Conservation (phyloP, 2,888 invertebrate genomes). For the Drosophila pseudotakahashii region DNA sequence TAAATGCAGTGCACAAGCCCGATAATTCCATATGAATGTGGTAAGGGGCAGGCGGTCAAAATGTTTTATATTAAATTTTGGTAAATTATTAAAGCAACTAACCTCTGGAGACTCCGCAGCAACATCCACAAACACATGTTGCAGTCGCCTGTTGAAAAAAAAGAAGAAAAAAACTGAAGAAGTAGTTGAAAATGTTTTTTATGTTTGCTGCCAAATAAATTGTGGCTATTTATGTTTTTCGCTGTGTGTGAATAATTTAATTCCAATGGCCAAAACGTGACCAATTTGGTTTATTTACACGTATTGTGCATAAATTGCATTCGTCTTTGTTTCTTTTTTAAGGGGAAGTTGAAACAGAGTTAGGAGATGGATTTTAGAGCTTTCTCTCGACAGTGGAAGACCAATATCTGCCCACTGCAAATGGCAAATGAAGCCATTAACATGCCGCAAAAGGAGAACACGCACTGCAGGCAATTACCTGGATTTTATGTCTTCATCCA, state of each 20-base stretch:
- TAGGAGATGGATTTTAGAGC: constrained; percentile 1
- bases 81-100: constrained; percentile 38
- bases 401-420: constrained; percentile 31
- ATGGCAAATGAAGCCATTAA: constrained; percentile 57
- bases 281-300: constrained; percentile 85
- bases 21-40: constrained; percentile 33
- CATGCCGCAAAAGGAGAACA: constrained; percentile 57
- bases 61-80: constrained; percentile 66
- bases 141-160: constrained; percentile 8
- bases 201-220: constrained; percentile 63
- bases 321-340: constrained; percentile 2
- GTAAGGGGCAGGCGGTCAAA: constrained; percentile 53
- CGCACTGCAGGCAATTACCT: constrained; percentile 53
- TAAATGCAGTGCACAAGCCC: not conserved
- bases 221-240: constrained; percentile 70
- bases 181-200: constrained; percentile 34
- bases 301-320: constrained; percentile 82
- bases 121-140: constrained; percentile 39
- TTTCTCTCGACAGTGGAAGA: constrained; percentile 16
- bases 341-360: not conserved
- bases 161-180: constrained; percentile 26
- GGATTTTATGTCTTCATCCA: constrained; percentile 71
- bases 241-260: constrained; percentile 44
- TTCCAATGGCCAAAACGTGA: constrained; percentile 83
- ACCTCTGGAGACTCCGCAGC: constrained; percentile 22